Evolutionary conservation across 1,140 invertebrate genomes (phyloP).

Genomic region (Babylonia areolata): DNA sequence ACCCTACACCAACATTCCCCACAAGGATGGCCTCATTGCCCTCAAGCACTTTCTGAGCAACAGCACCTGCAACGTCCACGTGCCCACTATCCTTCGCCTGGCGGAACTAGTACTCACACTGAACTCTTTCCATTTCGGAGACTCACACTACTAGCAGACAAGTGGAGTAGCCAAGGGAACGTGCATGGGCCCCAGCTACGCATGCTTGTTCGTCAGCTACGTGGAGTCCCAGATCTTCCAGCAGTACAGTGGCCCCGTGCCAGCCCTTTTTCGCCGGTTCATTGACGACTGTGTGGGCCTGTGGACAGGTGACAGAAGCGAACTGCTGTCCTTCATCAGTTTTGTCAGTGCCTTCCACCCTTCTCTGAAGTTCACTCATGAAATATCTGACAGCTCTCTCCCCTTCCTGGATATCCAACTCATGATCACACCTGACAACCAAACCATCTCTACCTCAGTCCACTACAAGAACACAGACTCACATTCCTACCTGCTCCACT

Average conservation of each 20-base stretch:
- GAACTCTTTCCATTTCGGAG: not conserved
- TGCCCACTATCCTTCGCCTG: not conserved
- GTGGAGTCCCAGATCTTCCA: not conserved
- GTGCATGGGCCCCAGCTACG: not conserved
- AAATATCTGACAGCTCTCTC: no score
- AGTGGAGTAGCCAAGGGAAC: not conserved
- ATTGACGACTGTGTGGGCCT: no score
- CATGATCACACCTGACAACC: no score
- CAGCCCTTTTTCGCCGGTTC: no score
- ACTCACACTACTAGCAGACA: not conserved
- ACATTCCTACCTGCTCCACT: no score
- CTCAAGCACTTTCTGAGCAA: not conserved
- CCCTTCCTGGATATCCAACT: no score
- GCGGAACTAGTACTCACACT: not conserved
- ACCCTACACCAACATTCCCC: not conserved
- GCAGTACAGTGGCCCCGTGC: not conserved
- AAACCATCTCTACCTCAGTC: no score
- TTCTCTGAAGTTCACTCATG: no score
- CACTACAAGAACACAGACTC: no score
- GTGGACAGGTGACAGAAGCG: no score
- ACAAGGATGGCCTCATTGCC: slow-evolving; percentile 2
- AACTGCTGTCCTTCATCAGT: no score
- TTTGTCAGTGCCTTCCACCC: no score
- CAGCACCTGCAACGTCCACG: not conserved
- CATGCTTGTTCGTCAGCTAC: not conserved